Percentiles rank a stretch among this genome's conserved stretches.
phyloP scores from a whole-genome alignment of 2,888 invertebrate species.

The Drosophila hamatofila region DNA sequence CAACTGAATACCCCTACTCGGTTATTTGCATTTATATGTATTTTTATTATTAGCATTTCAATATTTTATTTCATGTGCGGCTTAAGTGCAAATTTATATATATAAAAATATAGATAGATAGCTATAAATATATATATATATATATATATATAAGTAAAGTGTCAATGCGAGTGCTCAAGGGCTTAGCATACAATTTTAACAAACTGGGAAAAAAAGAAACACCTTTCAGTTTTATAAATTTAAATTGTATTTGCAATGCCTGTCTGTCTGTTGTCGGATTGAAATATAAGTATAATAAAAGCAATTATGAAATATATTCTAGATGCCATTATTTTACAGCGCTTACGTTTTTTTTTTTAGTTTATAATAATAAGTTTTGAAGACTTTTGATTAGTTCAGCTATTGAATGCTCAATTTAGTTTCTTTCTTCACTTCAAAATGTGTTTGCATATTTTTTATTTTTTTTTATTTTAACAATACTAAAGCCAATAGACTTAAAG shows the following conservation, averaged over 20 bases:
- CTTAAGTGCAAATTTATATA: constrained; percentile 69
- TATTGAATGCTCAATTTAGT: too few species aligned
- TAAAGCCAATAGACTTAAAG: too few species aligned
- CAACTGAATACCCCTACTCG: background rate
- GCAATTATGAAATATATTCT: background rate
- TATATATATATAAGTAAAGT: constrained; percentile 2
- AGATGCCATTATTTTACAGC: too few species aligned
- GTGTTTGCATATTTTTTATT: too few species aligned
- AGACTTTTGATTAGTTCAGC: too few species aligned
- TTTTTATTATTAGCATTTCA: constrained; percentile 16
- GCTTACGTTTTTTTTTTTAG: too few species aligned
- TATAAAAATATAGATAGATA: too few species aligned
- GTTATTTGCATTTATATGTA: constrained; percentile 14
- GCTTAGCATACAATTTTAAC: constrained; percentile 13
- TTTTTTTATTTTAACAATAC: too few species aligned
- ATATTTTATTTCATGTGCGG: constrained; percentile 51
- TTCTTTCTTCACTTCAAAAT: too few species aligned
- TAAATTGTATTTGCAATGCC: background rate
- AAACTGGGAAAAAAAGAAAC: background rate
- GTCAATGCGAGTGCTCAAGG: constrained; percentile 2
- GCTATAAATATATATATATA: background rate
- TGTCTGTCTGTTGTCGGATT: background rate
- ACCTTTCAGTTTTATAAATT: background rate
- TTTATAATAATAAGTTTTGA: too few species aligned
- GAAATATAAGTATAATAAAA: background rate